Evolutionary conservation across 2,113 vertebrate species (phyloP).

Genomic region (Scophthalmus maximus): DNA sequence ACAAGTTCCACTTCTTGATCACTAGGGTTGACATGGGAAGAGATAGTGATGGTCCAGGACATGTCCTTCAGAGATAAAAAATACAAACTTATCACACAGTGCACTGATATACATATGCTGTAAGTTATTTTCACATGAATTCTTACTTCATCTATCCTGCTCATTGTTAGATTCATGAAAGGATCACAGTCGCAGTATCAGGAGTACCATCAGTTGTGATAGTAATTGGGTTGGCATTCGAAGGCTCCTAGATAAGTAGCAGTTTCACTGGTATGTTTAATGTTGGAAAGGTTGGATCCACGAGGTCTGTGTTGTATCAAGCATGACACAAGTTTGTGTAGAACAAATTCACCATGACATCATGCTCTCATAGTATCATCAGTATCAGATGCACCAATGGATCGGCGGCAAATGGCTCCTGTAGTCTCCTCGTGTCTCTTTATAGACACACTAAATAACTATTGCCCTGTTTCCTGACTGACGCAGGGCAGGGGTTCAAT

Average conservation of each 20-base stretch:
- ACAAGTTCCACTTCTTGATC: slow-evolving; percentile 31
- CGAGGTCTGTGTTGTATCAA: no score
- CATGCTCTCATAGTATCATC: slow-evolving; percentile 1
- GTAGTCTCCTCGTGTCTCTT: not conserved
- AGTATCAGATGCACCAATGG: slow-evolving; percentile 8
- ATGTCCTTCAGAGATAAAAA: not conserved
- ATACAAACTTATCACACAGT: not conserved
- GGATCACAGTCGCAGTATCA: no score
- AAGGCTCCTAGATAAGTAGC: not conserved
- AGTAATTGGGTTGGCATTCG: no score
- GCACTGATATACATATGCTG: not conserved
- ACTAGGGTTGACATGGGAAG: slow-evolving; percentile 27
- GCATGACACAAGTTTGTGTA: not conserved
- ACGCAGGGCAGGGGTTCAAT: not conserved
- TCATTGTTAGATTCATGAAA: no score
- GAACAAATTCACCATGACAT: slow-evolving; percentile 1
- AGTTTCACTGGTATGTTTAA: not conserved
- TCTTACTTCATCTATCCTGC: no score
- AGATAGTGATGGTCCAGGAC: slow-evolving; percentile 58
- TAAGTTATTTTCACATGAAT: not conserved
- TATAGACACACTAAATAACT: slow-evolving; percentile 1
- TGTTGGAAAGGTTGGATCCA: not conserved
- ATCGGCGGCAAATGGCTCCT: slow-evolving; percentile 2
- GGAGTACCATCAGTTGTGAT: not conserved
- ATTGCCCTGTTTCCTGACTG: slow-evolving; percentile 23